Evolutionary conservation across 2,888 invertebrate genomes (phyloP), one percentile per base, ranked within the genome.

Genomic region (Hemistola chrysoprasaria): DNA sequence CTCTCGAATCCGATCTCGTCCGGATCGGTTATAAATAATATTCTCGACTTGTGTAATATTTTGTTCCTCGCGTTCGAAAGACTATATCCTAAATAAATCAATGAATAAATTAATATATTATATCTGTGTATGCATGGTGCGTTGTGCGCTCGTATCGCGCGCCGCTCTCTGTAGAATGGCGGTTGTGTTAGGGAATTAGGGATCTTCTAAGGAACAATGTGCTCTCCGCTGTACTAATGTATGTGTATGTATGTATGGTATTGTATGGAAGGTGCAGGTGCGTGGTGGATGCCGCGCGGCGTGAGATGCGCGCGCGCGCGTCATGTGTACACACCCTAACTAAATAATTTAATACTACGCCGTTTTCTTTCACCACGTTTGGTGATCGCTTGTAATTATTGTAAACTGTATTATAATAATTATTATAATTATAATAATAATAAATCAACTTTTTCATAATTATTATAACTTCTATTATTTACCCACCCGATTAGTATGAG

Each of bases 371-470:
- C 87, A 84, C 87, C 86, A 77, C 80, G 83, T 88, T 87, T 82
- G 87, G 87, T 88, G 87, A 87, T 82, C 84, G 87, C 87, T 88
- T 88, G 87, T 88, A 87, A 88, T 88, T 88, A 88, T 88, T 88
- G 87, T 88, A 88, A 88, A 88, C 87, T 88, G 87, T 88, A 88
- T 87, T 86, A 88, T 87, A 88, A 86, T 87, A 87, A 87, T 87
- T 86, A 87, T 86, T 83, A 85, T 85, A 83, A 84, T 84, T 82
- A 84, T 83, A 84, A 81, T 82, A 68, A 83, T 85, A 87, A 87
- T 86, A 88, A 88, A 88, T 88, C 87, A 87, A 88, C 87, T 88
- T 87, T 88, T 88, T 88, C 87, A 88, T 88, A 87, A 87, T 88
- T 87, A 88, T 82, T 83, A 83, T 72, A 64, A 71, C 63, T 50